Conservation (phyloP, 2,797 vertebrate species). For the Notamacropus eugenii region DNA sequence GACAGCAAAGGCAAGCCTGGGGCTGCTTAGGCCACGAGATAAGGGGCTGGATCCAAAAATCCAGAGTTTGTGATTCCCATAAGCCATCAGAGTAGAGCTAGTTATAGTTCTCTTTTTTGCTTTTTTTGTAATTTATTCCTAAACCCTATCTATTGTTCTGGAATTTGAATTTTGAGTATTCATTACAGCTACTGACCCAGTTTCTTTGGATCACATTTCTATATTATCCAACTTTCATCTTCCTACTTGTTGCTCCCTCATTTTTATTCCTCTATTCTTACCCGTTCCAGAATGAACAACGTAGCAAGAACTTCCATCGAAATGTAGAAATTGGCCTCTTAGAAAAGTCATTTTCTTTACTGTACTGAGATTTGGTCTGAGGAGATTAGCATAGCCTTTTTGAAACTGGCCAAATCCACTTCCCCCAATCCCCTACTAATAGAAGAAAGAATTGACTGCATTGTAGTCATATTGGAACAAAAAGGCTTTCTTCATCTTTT, state of each 20-base stretch:
- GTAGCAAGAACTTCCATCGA: neutral
- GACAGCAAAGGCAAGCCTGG: neutral
- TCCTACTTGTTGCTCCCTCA: neutral
- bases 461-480: neutral
- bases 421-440: neutral
- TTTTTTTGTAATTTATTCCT: neutral
- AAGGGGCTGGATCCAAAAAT: neutral
- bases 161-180: neutral
- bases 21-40: neutral
- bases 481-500: neutral
- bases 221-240: neutral
- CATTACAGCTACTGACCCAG: neutral
- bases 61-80: rapidly evolving
- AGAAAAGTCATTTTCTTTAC: neutral
- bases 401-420: neutral
- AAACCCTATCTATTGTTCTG: neutral
- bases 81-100: rapidly evolving
- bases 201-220: neutral
- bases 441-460: neutral
- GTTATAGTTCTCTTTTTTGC: neutral
- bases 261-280: neutral
- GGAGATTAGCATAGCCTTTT: neutral
- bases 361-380: neutral
- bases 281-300: neutral
- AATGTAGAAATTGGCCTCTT: neutral